Evolutionary conservation across 1,140 invertebrate species (phyloP).

Genomic region (Microplitis demolitor): DNA sequence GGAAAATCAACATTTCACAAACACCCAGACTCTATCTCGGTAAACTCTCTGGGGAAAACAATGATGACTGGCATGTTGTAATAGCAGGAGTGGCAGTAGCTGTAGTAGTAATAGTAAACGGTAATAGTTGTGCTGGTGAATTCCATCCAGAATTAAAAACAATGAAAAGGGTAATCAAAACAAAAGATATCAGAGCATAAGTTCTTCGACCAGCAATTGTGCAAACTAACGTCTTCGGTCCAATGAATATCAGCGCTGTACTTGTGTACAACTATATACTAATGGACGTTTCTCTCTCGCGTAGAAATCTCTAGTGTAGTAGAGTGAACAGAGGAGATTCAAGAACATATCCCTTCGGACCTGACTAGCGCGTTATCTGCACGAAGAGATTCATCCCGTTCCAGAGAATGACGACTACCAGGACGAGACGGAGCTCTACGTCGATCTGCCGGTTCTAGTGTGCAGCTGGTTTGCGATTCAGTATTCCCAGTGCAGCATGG

Average conservation of each 20-base stretch:
- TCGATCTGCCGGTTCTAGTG: not conserved
- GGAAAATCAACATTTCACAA: too few species aligned
- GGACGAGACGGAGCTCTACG: not conserved
- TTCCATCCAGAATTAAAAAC: not conserved
- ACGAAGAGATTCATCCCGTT: not conserved
- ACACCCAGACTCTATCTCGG: not conserved
- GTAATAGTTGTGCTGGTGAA: not conserved
- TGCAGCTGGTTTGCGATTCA: not conserved
- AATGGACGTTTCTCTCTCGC: not conserved
- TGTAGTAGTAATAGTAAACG: not conserved
- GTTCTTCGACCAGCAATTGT: not conserved
- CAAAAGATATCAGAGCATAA: not conserved
- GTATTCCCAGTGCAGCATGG: not conserved
- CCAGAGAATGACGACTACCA: too few species aligned
- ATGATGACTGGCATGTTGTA: too few species aligned
- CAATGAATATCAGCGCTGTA: not conserved
- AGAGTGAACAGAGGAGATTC: not conserved
- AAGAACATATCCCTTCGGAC: constrained; percentile 2
- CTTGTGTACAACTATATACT: too few species aligned
- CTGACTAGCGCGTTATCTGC: constrained; percentile 9
- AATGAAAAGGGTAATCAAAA: not conserved
- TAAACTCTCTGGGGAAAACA: not conserved
- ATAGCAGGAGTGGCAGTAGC: too few species aligned
- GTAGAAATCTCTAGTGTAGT: not conserved
- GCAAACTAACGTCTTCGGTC: not conserved